Base-by-base conservation (phyloP, 2,888 invertebrate species). In the Orchesellides sinensis region DNA sequence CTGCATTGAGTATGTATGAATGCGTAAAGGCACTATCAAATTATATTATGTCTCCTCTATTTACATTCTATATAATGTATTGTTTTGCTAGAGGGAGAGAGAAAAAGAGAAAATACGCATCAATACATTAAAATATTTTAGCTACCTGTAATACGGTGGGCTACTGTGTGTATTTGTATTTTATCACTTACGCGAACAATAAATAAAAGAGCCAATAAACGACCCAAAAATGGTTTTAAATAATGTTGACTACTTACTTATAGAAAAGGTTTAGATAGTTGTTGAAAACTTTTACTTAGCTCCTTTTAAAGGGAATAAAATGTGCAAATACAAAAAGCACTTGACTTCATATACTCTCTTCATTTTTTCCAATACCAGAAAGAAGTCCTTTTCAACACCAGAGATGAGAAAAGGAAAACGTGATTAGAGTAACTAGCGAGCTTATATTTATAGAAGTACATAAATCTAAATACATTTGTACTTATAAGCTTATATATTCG, bases 111-210 rank as follows among this genome's bases (percentile, higher is more conserved):
- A 40, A 40, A 40, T 40, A n/a, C 10, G 40, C 40, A 40, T 10
- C 4, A 40, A n/a, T 40, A 40, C n/a, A 14, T 40, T 40, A 40
- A n/a, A n/a, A n/a, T 40, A 40, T 40, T n/a, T 21, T 52, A 52
- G 52, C 52, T 52, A 21, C 56, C 14, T 14, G 25, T 59, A 59
- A 8, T 59, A 59, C 21, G 12, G 12, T 29, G 25, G n/a, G 56
- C 59, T 59, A 59, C 59, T 59, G 59, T 32, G 59, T 59, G 32
- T 59, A 14, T 29, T 56, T 56, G 25, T 25, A 56, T 10, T 14
- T 27, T 25, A 19, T 56, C 25, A 14, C 27, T 59, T 59, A 29
- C 25, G 52, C 27, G 56, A 23, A 59, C 59, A 59, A 59, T 59
- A 59, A 56, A 56, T 25, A 59, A 25, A 59, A 54, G 54, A 32